These are phyloP conservation scores for Lissocephala sabroskyi DNA, from an alignment of 2,888 invertebrate species.

Conservation along the genomic window DNA sequence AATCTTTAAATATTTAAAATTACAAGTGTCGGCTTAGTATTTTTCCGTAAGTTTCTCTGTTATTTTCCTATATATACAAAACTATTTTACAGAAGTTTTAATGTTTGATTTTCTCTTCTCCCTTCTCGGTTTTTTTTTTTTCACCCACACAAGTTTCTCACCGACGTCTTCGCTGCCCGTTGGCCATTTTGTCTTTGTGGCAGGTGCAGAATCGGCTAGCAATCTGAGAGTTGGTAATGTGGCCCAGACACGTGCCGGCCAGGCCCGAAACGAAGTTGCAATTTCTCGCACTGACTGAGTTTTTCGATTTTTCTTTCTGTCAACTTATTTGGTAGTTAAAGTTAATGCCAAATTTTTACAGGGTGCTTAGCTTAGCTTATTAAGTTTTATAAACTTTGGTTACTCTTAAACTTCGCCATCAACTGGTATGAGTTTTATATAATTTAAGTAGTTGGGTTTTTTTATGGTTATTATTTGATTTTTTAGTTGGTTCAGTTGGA, in stretches of 20 bases:
- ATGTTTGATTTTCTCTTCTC: slow-evolving; percentile 7
- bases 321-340: slow-evolving; percentile 46
- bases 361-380: slow-evolving; percentile 29
- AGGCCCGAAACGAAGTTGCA: background rate
- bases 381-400: slow-evolving; percentile 53
- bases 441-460: slow-evolving; percentile 1
- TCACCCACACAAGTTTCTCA: no score
- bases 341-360: slow-evolving; percentile 45
- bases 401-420: background rate
- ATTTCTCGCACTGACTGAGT: background rate
- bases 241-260: background rate
- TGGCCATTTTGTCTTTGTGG: background rate
- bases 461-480: slow-evolving; percentile 12
- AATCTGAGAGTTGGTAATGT: background rate
- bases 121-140: slow-evolving; percentile 21
- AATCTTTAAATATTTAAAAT: slow-evolving; percentile 44
- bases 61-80: slow-evolving; percentile 57
- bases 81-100: slow-evolving; percentile 51
- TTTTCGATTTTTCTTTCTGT: slow-evolving; percentile 10
- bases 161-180: no score
- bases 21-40: no score
- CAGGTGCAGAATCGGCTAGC: background rate
- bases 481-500: slow-evolving; percentile 29
- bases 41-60: no score
- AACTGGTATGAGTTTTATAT: slow-evolving; percentile 13